Base-by-base conservation (phyloP, 2,113 vertebrate genomes). In the Ophthalmolycus amberensis region DNA sequence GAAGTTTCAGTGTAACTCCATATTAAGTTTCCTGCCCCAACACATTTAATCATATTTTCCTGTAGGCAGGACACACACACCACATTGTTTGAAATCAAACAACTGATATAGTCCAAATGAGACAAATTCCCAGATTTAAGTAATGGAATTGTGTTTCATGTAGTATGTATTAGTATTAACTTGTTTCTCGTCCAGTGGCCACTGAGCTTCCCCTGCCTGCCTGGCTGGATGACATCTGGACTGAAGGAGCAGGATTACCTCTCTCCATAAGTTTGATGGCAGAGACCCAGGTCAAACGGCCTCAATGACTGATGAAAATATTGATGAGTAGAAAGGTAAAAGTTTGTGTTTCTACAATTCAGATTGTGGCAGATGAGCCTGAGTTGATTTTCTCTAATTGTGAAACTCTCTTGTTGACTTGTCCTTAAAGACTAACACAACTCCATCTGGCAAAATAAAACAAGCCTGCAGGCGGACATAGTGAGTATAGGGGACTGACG, bases 351-450 rank as follows among this genome's bases (percentile, higher is more conserved):
- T 25, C 8, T 42, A 32, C 32, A 59, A 16, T 71, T 71, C 14
- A 22, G 20, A 79, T 25, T 22, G n/a, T 44, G 20, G 2, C 46
- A 71, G 56, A 69, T 65, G 42, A 59, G 44, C 16, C 68, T 75
- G 9, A 40, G 32, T 22, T 37, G 32, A 66, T 85, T 82, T 89
- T 73, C 79, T 68, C 56, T 71, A 11, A 60, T 65, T 86, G 63
- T 75, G 16, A 32, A 50, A 37, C 14, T 66, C 16, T 79, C 4
- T 68, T 2, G 4, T 59, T 64, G 1, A 16, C n/a, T 34, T 40
- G 4, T 25, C 34, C 34, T 37, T 18, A 18, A 50, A 50, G n/a
- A 6, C 22, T 64, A 69, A 67, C 12, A 40, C 7, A 4, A 16
- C 25, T 38, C 54, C 37, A 10, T 34, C 56, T 63, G 62, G n/a